These are phyloP conservation scores for Lepidurus packardi DNA, from an alignment of 1,140 invertebrate species.

Conservation along the genomic window DNA sequence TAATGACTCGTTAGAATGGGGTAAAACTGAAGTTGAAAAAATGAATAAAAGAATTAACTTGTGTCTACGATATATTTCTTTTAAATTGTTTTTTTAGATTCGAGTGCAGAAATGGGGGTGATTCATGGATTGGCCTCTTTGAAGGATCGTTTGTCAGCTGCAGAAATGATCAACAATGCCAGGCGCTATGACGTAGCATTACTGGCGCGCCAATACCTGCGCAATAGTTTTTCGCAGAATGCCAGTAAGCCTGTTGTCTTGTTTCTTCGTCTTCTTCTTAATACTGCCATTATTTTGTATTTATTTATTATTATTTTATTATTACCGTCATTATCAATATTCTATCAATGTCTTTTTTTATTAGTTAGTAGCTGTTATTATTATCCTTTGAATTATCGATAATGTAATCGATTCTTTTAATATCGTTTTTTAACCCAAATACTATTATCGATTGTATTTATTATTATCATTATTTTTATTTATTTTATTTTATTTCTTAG, in stretches of 20 bases:
- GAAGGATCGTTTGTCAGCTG: conserved; percentile 15
- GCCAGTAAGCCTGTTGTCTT: not conserved
- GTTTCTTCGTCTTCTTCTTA: not conserved
- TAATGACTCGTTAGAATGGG: not conserved
- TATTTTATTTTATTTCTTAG: too few relatives aligned
- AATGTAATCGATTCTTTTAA: too few relatives aligned
- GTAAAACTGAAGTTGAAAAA: not conserved
- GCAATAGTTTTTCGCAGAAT: not conserved
- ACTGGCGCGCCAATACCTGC: not conserved
- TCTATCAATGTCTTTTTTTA: too few relatives aligned
- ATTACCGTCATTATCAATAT: too few relatives aligned
- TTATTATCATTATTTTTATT: too few relatives aligned
- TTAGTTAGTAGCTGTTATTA: too few relatives aligned
- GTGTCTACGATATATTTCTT: too few relatives aligned
- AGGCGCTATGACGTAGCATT: not conserved
- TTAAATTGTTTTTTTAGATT: not conserved
- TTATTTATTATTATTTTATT: too few relatives aligned
- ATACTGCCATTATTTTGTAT: too few relatives aligned
- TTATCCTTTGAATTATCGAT: too few relatives aligned
- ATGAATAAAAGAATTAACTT: not conserved
- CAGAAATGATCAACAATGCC: conserved; percentile 9
- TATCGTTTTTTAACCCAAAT: too few relatives aligned
- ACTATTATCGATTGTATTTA: too few relatives aligned
- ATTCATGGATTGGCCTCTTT: not conserved
- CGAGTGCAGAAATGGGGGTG: not conserved